These are phyloP conservation scores for Choloepus didactylus DNA, from an alignment of 2,797 vertebrate genomes.

Conservation along the genomic window DNA sequence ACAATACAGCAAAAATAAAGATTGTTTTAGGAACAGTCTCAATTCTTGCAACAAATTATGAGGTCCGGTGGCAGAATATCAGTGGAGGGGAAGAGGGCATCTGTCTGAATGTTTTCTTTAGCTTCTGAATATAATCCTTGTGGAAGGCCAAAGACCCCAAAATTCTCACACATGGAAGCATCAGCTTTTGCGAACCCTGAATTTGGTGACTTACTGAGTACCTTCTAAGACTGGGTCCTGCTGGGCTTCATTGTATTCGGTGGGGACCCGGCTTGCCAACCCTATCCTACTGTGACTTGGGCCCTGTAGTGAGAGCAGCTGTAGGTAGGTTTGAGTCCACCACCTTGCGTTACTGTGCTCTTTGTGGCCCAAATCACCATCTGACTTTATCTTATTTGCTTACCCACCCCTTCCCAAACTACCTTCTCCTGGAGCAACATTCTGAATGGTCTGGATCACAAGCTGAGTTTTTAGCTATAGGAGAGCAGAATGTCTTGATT, in stretches of 20 bases:
- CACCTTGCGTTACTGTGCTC: not conserved
- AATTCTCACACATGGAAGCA: not conserved
- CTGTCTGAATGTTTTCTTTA: not conserved
- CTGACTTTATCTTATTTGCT: not conserved
- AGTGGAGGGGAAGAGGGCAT: not conserved
- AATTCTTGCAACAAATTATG: slow-evolving; percentile 59
- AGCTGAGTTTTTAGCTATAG: not conserved
- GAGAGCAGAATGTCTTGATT: not conserved
- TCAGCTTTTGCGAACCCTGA: not conserved
- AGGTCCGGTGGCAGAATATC: not conserved
- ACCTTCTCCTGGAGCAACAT: not conserved
- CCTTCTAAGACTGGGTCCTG: not conserved
- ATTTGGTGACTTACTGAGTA: not conserved
- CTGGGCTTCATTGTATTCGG: not conserved
- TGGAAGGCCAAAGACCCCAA: not conserved
- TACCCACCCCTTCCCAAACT: not conserved
- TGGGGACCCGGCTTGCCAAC: not conserved
- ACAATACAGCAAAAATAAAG: slow-evolving; percentile 59
- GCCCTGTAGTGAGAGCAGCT: not conserved
- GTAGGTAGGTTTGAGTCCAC: not conserved
- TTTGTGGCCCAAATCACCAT: not conserved
- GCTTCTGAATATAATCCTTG: not conserved
- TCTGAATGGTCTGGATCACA: not conserved
- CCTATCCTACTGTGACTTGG: not conserved
- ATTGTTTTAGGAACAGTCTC: slow-evolving; percentile 8